Evolutionary conservation across 2,113 vertebrate species (phyloP).

Genomic region (Laterallus jamaicensis): DNA sequence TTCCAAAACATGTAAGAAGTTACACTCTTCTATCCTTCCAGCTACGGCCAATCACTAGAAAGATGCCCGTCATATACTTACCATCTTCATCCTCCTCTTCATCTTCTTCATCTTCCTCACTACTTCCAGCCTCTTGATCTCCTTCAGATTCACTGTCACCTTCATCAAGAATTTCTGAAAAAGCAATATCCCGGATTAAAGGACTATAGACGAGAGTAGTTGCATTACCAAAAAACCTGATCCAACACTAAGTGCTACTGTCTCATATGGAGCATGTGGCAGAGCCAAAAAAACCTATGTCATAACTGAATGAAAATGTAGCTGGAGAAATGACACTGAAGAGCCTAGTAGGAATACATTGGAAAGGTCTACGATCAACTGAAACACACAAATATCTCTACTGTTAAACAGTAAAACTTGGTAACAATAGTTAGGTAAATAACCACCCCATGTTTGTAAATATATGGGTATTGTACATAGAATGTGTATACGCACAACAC

Average conservation of each 20-base stretch:
- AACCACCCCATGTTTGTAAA: background rate
- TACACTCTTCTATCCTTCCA: background rate
- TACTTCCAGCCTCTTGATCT: conserved; percentile 86
- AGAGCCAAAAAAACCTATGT: background rate
- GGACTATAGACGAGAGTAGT: background rate
- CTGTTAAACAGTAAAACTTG: background rate
- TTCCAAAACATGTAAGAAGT: background rate
- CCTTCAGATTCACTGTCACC: conserved; percentile 90
- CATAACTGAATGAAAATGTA: background rate
- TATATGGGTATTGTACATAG: background rate
- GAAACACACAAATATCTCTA: background rate
- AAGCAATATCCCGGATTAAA: background rate
- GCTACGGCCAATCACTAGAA: background rate
- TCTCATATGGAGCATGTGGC: background rate
- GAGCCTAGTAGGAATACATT: background rate
- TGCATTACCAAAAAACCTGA: background rate
- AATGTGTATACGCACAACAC: background rate
- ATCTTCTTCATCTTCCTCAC: conserved; percentile 86
- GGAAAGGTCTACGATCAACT: background rate
- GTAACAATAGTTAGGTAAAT: background rate
- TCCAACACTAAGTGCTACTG: background rate
- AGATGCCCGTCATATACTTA: conserved; percentile 14
- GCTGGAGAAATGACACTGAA: background rate
- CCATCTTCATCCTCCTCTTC: conserved; percentile 83
- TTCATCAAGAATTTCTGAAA: conserved; percentile 94